Conservation (phyloP, 2,888 invertebrate species). For the Pinctada fucata region DNA sequence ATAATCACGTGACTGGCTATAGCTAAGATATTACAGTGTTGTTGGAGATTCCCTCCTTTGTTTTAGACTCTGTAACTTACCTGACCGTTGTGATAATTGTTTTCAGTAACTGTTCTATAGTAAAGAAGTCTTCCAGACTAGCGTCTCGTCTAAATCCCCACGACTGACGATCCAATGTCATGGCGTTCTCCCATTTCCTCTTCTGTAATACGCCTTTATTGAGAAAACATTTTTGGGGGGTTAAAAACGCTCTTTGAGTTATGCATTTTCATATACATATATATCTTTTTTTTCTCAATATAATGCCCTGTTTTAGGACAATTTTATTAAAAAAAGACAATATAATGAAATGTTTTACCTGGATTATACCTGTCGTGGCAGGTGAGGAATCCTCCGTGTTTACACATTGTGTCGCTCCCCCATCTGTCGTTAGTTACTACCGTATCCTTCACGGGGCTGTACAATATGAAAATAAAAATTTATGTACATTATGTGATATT, state of each 20-base stretch:
- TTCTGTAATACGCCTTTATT: constrained; percentile 64
- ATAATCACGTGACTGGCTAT: too few species aligned
- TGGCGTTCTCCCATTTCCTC: constrained; percentile 97
- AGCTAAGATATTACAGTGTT: too few species aligned
- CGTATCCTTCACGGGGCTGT: constrained; percentile 84
- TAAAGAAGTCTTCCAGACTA: constrained; percentile 64
- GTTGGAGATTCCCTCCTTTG: too few species aligned
- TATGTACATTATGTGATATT: too few species aligned
- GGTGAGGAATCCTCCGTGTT: constrained; percentile 93
- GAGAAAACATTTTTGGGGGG: too few species aligned
- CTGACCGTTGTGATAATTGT: constrained; percentile 73
- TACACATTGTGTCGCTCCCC: constrained; percentile 88
- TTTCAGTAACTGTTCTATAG: constrained; percentile 80
- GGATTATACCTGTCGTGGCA: constrained; percentile 90
- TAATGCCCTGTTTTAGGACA: too few species aligned
- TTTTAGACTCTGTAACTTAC: constrained; percentile 45
- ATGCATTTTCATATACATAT: too few species aligned
- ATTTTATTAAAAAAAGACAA: too few species aligned
- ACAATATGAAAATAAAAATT: neutral
- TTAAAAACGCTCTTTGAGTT: neutral
- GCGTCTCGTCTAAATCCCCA: constrained; percentile 78
- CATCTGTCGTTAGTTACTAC: constrained; percentile 96
- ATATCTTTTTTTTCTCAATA: too few species aligned
- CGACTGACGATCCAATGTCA: constrained; percentile 90
- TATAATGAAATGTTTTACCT: constrained; percentile 13